Evolutionary conservation across 2,888 invertebrate genomes (phyloP).

Genomic region (Watsonalla binaria): DNA sequence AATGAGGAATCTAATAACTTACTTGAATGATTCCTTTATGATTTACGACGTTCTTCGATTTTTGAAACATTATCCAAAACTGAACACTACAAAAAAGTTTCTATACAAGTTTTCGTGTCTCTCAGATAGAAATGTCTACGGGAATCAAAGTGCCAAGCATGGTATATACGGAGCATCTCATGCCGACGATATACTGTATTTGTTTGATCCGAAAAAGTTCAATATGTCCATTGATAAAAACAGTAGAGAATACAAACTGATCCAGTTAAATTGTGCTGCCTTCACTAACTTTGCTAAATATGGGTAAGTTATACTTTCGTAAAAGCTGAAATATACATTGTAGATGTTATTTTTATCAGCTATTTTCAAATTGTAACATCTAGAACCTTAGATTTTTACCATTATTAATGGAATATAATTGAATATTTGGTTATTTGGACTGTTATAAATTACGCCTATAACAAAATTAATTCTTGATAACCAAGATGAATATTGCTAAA

Average conservation of each 20-base stretch:
- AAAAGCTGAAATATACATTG: too few relatives aligned
- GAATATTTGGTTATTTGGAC: too few relatives aligned
- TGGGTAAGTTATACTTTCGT: slow-evolving; percentile 33
- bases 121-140: slow-evolving; percentile 34
- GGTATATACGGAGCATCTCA: slow-evolving; percentile 35
- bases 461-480: too few relatives aligned
- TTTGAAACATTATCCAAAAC: slow-evolving; percentile 14
- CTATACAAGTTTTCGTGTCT: slow-evolving; percentile 33
- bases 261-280: slow-evolving; percentile 32
- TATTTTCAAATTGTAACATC: too few relatives aligned
- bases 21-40: slow-evolving; percentile 17
- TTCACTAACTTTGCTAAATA: slow-evolving; percentile 52
- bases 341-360: too few relatives aligned
- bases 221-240: slow-evolving; percentile 28
- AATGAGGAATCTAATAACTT: slow-evolving; percentile 24
- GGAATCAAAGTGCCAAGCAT: slow-evolving; percentile 23
- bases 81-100: slow-evolving; percentile 19
- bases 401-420: too few relatives aligned
- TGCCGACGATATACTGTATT: slow-evolving; percentile 35
- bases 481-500: too few relatives aligned
- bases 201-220: slow-evolving; percentile 26
- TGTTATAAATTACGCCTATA: too few relatives aligned
- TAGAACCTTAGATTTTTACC: too few relatives aligned
- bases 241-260: slow-evolving; percentile 33
- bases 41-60: slow-evolving; percentile 26